Conservation (phyloP, 2,797 vertebrate genomes). For the Halcyon leucocephala region DNA sequence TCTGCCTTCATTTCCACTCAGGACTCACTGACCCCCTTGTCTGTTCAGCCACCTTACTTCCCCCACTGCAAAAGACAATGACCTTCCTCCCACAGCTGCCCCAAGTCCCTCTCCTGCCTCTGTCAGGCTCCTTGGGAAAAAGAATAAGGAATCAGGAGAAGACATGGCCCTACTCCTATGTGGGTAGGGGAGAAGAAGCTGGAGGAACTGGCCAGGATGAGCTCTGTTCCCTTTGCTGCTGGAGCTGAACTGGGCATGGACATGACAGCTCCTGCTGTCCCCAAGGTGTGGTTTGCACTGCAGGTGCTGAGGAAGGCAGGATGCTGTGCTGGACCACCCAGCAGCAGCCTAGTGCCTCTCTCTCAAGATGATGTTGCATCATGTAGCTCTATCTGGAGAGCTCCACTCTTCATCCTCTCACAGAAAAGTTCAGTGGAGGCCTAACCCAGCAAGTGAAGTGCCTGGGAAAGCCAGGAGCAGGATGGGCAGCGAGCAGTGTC, state of each 20-base stretch:
- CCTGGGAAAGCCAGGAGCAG: not conserved
- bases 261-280: not conserved
- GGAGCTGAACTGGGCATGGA: not conserved
- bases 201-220: not conserved
- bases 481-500: not conserved
- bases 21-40: not conserved
- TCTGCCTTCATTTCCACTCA: not conserved
- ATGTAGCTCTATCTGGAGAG: not conserved
- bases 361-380: not conserved
- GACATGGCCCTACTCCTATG: not conserved
- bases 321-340: not conserved
- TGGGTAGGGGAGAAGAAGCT: not conserved
- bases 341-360: not conserved
- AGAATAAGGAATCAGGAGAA: not conserved
- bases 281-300: rapidly evolving
- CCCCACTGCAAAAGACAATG: not conserved
- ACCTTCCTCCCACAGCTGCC: not conserved
- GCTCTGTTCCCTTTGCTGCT: not conserved
- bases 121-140: not conserved
- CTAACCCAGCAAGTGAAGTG: not conserved
- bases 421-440: not conserved
- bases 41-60: not conserved
- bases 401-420: not conserved
- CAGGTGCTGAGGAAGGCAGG: not conserved
- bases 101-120: not conserved